These are phyloP conservation scores for Cyanoliseus patagonus DNA, from an alignment of 2,113 vertebrate species.

Conservation along the genomic window DNA sequence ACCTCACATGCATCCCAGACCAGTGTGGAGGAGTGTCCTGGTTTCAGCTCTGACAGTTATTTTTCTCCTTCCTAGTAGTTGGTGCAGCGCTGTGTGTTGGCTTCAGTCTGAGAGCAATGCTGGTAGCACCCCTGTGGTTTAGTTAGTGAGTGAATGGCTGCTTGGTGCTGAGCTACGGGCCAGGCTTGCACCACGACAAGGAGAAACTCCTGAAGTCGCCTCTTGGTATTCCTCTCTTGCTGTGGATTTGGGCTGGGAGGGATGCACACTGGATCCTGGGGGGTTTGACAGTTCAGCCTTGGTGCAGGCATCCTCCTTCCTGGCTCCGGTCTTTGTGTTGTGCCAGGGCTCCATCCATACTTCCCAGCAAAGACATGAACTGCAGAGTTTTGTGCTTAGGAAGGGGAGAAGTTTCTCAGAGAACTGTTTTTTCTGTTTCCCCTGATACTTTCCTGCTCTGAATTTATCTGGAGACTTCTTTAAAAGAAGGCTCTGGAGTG, in stretches of 20 bases:
- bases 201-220: not conserved
- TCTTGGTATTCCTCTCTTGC: not conserved
- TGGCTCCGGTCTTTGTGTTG: not conserved
- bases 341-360: not conserved
- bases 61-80: not conserved
- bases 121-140: not conserved
- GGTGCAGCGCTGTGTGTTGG: not conserved
- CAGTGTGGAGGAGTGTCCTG: not conserved
- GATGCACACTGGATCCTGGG: fast-evolving
- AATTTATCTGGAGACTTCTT: not conserved
- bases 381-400: not conserved
- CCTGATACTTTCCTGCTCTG: not conserved
- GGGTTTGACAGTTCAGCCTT: not conserved
- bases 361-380: not conserved
- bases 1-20: fast-evolving
- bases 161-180: not conserved
- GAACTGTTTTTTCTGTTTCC: not conserved
- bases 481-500: not conserved
- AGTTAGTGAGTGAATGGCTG: not conserved
- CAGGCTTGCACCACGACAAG: not conserved
- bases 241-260: fast-evolving
- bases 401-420: not conserved
- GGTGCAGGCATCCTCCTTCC: fast-evolving
- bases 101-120: not conserved
- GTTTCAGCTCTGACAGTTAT: not conserved